Conservation (phyloP, 2,888 invertebrate species). For the Amblyjoppa fuscipennis region DNA sequence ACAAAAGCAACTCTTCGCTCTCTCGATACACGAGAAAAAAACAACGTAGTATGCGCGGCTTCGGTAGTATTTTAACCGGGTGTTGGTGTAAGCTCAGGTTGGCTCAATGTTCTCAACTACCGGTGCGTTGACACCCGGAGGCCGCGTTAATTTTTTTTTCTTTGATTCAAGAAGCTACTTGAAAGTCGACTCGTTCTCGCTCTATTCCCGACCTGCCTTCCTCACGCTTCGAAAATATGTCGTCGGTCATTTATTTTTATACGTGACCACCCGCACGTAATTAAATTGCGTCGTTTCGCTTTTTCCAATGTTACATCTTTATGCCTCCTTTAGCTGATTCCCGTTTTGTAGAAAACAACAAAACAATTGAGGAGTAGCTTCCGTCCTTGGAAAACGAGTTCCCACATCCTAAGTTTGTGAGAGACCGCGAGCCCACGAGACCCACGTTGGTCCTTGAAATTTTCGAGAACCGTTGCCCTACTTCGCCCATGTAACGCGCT, state of each 20-base stretch:
- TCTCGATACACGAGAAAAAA: not conserved
- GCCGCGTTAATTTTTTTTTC: constrained; percentile 39
- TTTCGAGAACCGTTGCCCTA: constrained; percentile 57
- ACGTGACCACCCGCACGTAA: constrained; percentile 38
- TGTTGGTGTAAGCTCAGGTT: not conserved
- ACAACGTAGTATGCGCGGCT: constrained; percentile 7
- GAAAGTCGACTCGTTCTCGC: constrained; percentile 50
- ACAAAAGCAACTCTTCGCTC: constrained; percentile 8
- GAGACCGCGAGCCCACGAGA: constrained; percentile 19
- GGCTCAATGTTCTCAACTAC: constrained; percentile 1
- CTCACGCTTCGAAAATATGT: constrained; percentile 36
- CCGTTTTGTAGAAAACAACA: too few relatives aligned
- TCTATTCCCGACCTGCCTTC: constrained; percentile 63
- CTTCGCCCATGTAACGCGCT: constrained; percentile 33
- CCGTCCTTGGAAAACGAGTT: constrained; percentile 63
- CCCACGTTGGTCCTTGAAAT: constrained; percentile 47
- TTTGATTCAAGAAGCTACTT: constrained; percentile 39
- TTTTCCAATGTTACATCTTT: not conserved
- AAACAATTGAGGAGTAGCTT: not conserved
- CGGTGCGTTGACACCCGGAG: constrained; percentile 54
- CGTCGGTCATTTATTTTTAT: constrained; percentile 37
- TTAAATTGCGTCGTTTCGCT: constrained; percentile 56
- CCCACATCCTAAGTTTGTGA: constrained; percentile 4
- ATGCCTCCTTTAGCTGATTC: not conserved
- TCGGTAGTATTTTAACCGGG: not conserved